Evolutionary conservation across 2,888 invertebrate species (phyloP).

Genomic region (Junonia oenone): DNA sequence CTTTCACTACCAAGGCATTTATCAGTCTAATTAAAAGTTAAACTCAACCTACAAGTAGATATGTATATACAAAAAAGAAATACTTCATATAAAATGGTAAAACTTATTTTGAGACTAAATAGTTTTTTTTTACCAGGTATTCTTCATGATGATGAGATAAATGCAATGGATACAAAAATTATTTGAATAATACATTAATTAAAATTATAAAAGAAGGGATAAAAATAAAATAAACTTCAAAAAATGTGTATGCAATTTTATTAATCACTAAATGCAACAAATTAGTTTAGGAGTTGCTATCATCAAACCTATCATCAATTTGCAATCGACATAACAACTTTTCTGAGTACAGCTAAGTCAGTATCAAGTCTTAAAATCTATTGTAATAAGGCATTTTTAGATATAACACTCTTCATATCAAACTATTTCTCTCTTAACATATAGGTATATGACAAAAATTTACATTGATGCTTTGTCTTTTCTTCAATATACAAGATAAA

Average conservation of each 20-base stretch:
- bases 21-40: no score
- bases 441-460: slow-evolving; percentile 53
- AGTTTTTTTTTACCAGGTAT: neutral
- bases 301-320: slow-evolving; percentile 49
- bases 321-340: slow-evolving; percentile 63
- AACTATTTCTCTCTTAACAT: slow-evolving; percentile 70
- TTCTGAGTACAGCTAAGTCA: slow-evolving; percentile 65
- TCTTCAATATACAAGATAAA: slow-evolving; percentile 51
- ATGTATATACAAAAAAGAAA: no score
- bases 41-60: no score
- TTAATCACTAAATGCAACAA: slow-evolving; percentile 79
- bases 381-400: slow-evolving; percentile 78
- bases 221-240: slow-evolving; percentile 32
- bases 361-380: slow-evolving; percentile 76
- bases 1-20: no score
- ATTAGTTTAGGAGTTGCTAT: slow-evolving; percentile 70
- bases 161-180: neutral
- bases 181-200: no score
- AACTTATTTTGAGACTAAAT: no score
- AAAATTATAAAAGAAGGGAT: neutral
- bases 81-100: no score
- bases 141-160: neutral
- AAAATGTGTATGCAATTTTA: slow-evolving; percentile 79
- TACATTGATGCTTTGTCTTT: slow-evolving; percentile 61
- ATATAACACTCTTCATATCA: slow-evolving; percentile 75